These are phyloP conservation scores for Desoria tigrina DNA, from an alignment of 2,888 invertebrate genomes.

Conservation along the genomic window DNA sequence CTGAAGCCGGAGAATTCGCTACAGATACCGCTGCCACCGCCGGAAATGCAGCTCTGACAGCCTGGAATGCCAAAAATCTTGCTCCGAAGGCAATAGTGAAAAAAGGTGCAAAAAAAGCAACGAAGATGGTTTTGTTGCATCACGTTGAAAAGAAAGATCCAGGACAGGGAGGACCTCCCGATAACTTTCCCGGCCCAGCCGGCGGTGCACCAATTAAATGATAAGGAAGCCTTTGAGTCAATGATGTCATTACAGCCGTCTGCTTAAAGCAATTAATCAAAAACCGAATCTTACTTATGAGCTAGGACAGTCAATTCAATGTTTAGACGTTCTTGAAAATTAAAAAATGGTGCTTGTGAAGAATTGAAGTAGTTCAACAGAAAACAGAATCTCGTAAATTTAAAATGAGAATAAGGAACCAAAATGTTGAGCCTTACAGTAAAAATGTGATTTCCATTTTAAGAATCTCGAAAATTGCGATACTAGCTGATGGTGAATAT, in stretches of 20 bases:
- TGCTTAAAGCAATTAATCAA: background rate
- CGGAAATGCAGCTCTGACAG: conserved; percentile 69
- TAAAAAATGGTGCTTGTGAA: too few relatives aligned
- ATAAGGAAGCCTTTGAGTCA: background rate
- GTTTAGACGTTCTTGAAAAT: too few relatives aligned
- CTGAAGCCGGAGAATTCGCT: conserved; percentile 66
- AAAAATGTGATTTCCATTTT: too few relatives aligned
- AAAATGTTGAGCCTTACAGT: too few relatives aligned
- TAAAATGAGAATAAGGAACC: too few relatives aligned
- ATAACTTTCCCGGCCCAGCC: too few relatives aligned
- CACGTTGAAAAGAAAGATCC: conserved; percentile 54
- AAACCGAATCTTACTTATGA: background rate
- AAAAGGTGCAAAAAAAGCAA: conserved; percentile 65
- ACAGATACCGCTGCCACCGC: conserved; percentile 68
- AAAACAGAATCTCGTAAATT: too few relatives aligned
- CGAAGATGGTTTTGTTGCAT: conserved; percentile 62
- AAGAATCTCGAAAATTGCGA: too few relatives aligned
- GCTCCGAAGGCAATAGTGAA: conserved; percentile 70
- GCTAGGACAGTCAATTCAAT: background rate
- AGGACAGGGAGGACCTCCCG: conserved; percentile 3
- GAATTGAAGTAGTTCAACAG: too few relatives aligned
- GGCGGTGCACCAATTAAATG: conserved; percentile 1
- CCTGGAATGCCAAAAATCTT: conserved; percentile 66
- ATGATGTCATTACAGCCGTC: background rate
- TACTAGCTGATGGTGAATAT: too few relatives aligned